Evolutionary conservation across 92 coral and sea anemone genomes (phyloP).

Genomic region (Desmophyllum pertusum): DNA sequence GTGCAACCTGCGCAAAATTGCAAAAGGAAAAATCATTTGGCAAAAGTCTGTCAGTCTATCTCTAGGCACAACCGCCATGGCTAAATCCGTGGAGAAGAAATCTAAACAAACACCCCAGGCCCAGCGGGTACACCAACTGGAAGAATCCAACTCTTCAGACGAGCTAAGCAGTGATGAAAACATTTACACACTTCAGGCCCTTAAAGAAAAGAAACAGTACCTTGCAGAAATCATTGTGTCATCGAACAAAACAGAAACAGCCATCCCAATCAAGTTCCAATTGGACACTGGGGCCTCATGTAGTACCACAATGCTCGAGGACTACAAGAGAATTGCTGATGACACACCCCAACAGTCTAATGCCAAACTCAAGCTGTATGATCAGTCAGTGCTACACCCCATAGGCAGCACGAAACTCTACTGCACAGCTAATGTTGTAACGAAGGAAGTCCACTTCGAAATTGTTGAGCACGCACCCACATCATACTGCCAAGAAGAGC

Average conservation of each 20-base stretch:
- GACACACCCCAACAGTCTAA: conserved; percentile 38
- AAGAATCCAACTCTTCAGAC: conserved; percentile 11
- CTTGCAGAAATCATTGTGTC: no score
- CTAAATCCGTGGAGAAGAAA: neutral
- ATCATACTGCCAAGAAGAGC: conserved; percentile 40
- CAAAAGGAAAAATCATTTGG: conserved; percentile 34
- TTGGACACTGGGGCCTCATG: conserved; percentile 47
- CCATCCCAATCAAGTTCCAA: no score
- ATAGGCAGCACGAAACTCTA: conserved; percentile 36
- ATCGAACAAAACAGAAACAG: no score
- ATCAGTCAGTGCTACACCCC: conserved; percentile 29
- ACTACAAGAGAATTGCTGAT: conserved; percentile 43
- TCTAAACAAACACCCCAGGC: neutral
- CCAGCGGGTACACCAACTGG: conserved; percentile 29
- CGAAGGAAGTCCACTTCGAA: conserved; percentile 45
- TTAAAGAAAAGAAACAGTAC: conserved; percentile 7
- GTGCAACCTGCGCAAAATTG: conserved; percentile 39
- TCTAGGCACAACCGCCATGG: neutral
- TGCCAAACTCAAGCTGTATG: conserved; percentile 40
- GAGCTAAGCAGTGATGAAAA: conserved; percentile 51
- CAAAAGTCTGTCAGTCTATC: conserved; percentile 48
- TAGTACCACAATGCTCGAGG: conserved; percentile 43
- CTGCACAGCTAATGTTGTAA: conserved; percentile 44
- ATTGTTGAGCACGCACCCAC: conserved; percentile 47
- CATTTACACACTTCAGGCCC: conserved; percentile 15